Conservation (phyloP, 2,888 invertebrate species). For the Odontocolon sp. region DNA sequence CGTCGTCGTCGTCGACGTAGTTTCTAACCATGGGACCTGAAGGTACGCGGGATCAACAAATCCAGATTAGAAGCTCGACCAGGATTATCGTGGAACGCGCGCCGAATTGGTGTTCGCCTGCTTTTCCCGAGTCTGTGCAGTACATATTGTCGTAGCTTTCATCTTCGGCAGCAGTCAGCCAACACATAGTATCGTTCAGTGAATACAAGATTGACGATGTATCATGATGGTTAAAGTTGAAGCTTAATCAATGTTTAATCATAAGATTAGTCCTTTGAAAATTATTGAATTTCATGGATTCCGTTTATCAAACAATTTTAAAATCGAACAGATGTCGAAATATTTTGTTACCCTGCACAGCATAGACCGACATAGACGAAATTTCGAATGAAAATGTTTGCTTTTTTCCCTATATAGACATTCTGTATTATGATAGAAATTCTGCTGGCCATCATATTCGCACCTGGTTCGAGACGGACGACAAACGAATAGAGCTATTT, state of each 20-base stretch:
- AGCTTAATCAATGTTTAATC: not conserved
- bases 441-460: slow-evolving; percentile 12
- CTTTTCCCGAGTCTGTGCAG: not conserved
- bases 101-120: not conserved
- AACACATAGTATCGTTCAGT: not conserved
- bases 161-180: too few species aligned
- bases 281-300: too few species aligned
- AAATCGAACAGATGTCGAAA: slow-evolving; percentile 49
- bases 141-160: not conserved
- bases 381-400: slow-evolving; percentile 53
- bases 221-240: not conserved
- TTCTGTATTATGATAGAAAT: slow-evolving; percentile 17
- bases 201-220: not conserved
- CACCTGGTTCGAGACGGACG: slow-evolving; percentile 49
- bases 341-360: slow-evolving; percentile 14
- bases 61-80: slow-evolving; percentile 53
- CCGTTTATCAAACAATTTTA: not conserved
- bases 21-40: slow-evolving; percentile 6
- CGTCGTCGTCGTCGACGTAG: slow-evolving; percentile 27
- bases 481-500: slow-evolving; percentile 19
- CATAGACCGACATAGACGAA: not conserved
- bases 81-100: slow-evolving; percentile 45
- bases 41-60: slow-evolving; percentile 22
- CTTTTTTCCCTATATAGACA: slow-evolving; percentile 25
- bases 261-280: too few species aligned